Evolutionary conservation across 1,140 invertebrate genomes (phyloP).

Genomic region (Patella vulgata): DNA sequence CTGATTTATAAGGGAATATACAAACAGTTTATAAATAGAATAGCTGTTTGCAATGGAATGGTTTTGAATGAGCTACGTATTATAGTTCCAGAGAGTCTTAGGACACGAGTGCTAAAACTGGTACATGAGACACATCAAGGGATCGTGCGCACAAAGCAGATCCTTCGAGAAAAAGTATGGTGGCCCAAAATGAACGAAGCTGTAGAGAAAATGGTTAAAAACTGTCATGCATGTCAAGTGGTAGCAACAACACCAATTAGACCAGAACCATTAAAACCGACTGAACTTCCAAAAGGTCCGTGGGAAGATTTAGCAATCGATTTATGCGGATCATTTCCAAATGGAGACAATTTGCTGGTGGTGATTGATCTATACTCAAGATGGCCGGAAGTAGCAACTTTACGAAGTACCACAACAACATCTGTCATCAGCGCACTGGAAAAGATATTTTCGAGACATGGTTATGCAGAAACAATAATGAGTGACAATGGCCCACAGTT

Average conservation of each 20-base stretch:
- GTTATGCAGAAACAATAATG: slow-evolving; percentile 14
- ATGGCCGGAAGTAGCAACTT: slow-evolving; percentile 34
- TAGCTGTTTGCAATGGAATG: slow-evolving; percentile 26
- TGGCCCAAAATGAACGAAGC: slow-evolving; percentile 42
- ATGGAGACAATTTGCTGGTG: slow-evolving; percentile 29
- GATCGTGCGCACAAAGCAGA: slow-evolving; percentile 34
- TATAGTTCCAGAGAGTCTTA: slow-evolving; percentile 17
- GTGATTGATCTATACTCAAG: slow-evolving; percentile 33
- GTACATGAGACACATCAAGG: slow-evolving; percentile 29
- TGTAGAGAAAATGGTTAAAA: slow-evolving; percentile 24
- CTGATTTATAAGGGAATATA: no score
- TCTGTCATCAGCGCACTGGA: slow-evolving; percentile 15
- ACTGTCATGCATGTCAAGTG: slow-evolving; percentile 35
- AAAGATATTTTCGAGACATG: slow-evolving; percentile 29
- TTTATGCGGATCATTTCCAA: slow-evolving; percentile 32
- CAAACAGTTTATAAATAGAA: no score
- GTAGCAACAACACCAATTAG: slow-evolving; percentile 14
- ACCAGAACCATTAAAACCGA: slow-evolving; percentile 25
- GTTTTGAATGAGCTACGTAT: slow-evolving; percentile 25
- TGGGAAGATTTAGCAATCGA: slow-evolving; percentile 38
- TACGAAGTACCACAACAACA: slow-evolving; percentile 14
- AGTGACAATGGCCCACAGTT: slow-evolving; percentile 36
- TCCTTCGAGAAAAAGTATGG: slow-evolving; percentile 32
- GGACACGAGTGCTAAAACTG: slow-evolving; percentile 8
- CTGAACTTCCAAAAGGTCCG: slow-evolving; percentile 18